phyloP scores from a whole-genome alignment of 2,888 invertebrate genomes.

The Ochlodes sylvanus region DNA sequence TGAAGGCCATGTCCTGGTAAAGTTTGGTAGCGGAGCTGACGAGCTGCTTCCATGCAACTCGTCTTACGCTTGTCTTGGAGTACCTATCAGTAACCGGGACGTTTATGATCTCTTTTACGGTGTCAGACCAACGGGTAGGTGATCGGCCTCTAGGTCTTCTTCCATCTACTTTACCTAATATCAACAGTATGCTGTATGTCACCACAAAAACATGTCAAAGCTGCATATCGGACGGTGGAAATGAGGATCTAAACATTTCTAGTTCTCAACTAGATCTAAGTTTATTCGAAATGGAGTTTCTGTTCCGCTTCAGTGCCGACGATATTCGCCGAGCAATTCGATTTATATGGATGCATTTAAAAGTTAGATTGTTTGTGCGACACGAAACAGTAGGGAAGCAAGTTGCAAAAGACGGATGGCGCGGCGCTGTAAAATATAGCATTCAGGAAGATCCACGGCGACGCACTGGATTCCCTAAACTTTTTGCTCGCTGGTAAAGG shows the following conservation, averaged over 20 bases:
- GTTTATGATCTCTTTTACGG: too few relatives aligned
- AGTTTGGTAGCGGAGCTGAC: too few relatives aligned
- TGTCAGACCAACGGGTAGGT: too few relatives aligned
- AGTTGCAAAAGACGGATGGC: slow-evolving; percentile 29
- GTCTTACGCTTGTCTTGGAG: too few relatives aligned
- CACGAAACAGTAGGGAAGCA: slow-evolving; percentile 8
- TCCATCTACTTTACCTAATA: too few relatives aligned
- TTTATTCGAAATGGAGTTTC: slow-evolving; percentile 3
- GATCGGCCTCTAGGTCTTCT: too few relatives aligned
- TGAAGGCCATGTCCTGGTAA: too few relatives aligned
- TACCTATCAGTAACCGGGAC: too few relatives aligned
- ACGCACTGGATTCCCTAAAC: slow-evolving; percentile 6
- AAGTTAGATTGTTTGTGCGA: slow-evolving; percentile 35
- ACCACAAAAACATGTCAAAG: background rate
- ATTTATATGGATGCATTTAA: slow-evolving; percentile 35
- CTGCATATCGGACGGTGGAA: background rate
- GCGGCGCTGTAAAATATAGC: slow-evolving; percentile 12
- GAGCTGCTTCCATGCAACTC: too few relatives aligned
- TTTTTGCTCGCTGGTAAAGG: background rate
- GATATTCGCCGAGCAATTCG: slow-evolving; percentile 13
- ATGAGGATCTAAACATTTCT: slow-evolving; percentile 1
- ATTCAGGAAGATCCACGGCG: background rate
- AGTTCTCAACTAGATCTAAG: slow-evolving; percentile 3
- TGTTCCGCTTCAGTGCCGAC: background rate
- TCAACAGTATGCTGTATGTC: background rate